Conservation (phyloP, 1,140 invertebrate species). For the Brachionus sp. region DNA sequence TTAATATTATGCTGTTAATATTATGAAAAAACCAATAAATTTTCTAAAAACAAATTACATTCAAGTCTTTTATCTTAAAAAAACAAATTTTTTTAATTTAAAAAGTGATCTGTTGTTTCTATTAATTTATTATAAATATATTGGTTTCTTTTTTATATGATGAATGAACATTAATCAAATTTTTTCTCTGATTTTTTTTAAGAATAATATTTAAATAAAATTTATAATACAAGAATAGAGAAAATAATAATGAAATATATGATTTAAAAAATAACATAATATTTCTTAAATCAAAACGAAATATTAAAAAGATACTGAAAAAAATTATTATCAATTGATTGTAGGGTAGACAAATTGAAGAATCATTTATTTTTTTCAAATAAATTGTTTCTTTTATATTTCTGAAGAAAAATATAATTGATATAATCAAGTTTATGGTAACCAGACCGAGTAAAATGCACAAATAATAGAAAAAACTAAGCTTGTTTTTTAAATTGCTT, state of each 20-base stretch:
- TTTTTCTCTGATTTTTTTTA: not conserved
- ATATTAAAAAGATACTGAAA: slow-evolving; percentile 5
- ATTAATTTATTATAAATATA: not conserved
- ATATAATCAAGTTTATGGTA: not conserved
- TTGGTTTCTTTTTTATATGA: not conserved
- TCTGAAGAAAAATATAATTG: not conserved
- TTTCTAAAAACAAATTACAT: no score
- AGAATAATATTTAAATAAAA: not conserved
- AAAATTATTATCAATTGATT: not conserved
- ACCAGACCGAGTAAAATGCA: not conserved
- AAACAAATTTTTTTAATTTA: not conserved
- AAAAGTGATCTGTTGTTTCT: no score
- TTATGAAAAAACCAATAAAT: no score
- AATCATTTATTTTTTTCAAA: not conserved
- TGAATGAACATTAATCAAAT: not conserved
- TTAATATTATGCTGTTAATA: no score
- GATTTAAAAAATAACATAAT: not conserved
- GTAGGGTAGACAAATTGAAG: not conserved
- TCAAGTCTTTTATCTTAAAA: not conserved
- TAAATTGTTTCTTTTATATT: not conserved
- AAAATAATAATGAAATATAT: not conserved
- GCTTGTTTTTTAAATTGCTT: not conserved
- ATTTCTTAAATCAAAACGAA: not conserved
- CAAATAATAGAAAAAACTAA: not conserved
- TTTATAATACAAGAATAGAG: not conserved